phyloP scores from a whole-genome alignment of 1,140 invertebrate species.

The Rhynchophorus ferrugineus region DNA sequence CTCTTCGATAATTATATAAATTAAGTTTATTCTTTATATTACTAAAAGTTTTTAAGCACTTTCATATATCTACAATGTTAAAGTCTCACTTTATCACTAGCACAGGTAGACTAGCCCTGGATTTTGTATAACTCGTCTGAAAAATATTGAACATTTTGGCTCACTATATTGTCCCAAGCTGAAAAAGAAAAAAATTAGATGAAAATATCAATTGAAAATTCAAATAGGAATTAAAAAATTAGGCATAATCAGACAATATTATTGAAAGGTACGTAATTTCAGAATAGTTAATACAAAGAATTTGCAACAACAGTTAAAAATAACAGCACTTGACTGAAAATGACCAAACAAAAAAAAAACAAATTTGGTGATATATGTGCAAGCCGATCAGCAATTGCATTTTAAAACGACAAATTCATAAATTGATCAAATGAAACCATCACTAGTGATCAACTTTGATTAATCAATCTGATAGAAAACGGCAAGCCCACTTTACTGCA shows the following conservation, averaged over 20 bases:
- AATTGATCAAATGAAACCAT: no score
- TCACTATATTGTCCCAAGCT: constrained; percentile 49
- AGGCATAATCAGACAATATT: constrained; percentile 5
- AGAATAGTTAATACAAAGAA: no score
- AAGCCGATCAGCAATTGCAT: no score
- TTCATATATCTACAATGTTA: constrained; percentile 4
- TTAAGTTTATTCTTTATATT: constrained; percentile 8
- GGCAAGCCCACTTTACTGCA: no score
- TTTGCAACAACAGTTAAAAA: background rate
- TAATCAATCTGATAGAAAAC: no score
- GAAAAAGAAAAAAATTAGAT: constrained; percentile 28
- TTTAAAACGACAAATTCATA: no score
- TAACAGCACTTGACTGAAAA: no score
- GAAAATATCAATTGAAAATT: background rate
- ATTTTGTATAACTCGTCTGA: constrained; percentile 25
- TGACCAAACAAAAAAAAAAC: constrained; percentile 3
- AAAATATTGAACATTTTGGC: constrained; percentile 36
- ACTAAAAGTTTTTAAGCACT: constrained; percentile 12
- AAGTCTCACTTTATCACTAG: constrained; percentile 13
- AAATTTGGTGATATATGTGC: no score
- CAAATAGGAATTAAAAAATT: constrained; percentile 1
- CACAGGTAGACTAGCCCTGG: constrained; percentile 6
- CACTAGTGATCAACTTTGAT: no score
- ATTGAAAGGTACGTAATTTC: no score
- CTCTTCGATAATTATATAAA: constrained; percentile 10